Evolutionary conservation across 92 coral and sea anemone species (phyloP), one percentile per base, ranked within the genome.

Genomic region (Blastomussa wellsi): DNA sequence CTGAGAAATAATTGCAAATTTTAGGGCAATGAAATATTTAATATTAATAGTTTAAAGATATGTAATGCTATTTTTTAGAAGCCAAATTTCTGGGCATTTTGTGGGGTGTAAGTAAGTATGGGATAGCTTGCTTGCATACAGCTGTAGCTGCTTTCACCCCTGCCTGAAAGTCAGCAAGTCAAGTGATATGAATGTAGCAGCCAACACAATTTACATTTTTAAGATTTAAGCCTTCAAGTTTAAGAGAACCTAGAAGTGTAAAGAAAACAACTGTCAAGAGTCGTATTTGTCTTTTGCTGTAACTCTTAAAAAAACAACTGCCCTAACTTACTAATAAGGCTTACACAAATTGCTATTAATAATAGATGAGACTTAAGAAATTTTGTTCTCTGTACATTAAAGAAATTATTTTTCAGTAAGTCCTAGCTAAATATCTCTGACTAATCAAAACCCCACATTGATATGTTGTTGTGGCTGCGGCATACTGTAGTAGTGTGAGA

Each of bases 391-490:
- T 79, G 83, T 79, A 83, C 73, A 83, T 73, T 59, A 74, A 82
- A 72, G 70, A 71, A 82, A 70, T 82, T 82, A 69, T 22, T 72
- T 62, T 74, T 75, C 65, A 76, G 39, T 74, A 20, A 55, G 39
- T 85, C 76, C 82, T 78, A 85, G 70, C 83, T 76, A 76, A 78
- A 39, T 49, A 75, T 38, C 38, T 76, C 83, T 42, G 51, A 32
- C 89, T 42, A 67, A 88, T 90, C 91, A 94, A 94, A 94, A 94
- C 10, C 98, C 95, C 22, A 86, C 92, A 71, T 86, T 89, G 73
- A 91, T 78, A 79, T 92, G 90, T 57, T 94, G 97, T 41, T 84
- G 97, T 2, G 90, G 94, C 59, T 92, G 65, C 2, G 65, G 98
- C 70, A 93, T 48, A 60, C 80, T 90, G 39, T 91, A 94, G 79